Percentiles rank a stretch among this genome's conserved stretches.
These are phyloP conservation scores for Speoplatyrhinus poulsoni DNA, from an alignment of 2,113 vertebrate genomes.

Conservation along the genomic window DNA sequence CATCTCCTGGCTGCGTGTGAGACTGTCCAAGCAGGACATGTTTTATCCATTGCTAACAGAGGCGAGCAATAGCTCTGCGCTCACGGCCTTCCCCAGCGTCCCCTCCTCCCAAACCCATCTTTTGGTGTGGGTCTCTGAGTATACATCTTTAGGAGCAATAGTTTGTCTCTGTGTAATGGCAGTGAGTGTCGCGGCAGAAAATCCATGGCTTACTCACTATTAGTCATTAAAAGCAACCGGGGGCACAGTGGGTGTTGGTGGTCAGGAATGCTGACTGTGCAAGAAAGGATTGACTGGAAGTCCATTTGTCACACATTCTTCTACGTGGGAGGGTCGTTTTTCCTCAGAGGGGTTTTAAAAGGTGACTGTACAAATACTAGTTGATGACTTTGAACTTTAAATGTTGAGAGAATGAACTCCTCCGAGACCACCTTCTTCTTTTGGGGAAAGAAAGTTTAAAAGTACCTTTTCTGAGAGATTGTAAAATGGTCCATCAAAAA, in stretches of 20 bases:
- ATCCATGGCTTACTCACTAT: slow-evolving; percentile 45
- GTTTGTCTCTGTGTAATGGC: slow-evolving; percentile 14
- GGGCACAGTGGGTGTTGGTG: slow-evolving; percentile 13
- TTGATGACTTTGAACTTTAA: slow-evolving; percentile 8
- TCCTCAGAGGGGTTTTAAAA: slow-evolving; percentile 1
- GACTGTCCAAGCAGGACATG: slow-evolving; percentile 42
- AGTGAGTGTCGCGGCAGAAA: slow-evolving; percentile 25
- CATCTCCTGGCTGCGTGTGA: slow-evolving; percentile 4
- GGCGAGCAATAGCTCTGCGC: slow-evolving; percentile 27
- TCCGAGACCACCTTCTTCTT: too few relatives aligned
- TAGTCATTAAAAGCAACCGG: slow-evolving; percentile 47
- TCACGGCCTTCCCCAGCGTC: neutral
- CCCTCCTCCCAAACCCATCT: neutral
- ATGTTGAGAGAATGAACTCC: too few relatives aligned
- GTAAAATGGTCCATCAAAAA: neutral
- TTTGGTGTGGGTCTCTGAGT: slow-evolving; percentile 5
- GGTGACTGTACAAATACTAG: slow-evolving; percentile 18
- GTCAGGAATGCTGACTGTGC: slow-evolving; percentile 45
- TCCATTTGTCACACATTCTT: slow-evolving; percentile 40
- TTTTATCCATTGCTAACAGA: slow-evolving; percentile 34
- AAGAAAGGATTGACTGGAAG: slow-evolving; percentile 34
- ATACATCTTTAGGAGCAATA: slow-evolving; percentile 10
- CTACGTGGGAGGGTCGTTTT: slow-evolving; percentile 12
- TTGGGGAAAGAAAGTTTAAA: too few relatives aligned
- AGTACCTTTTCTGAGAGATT: too few relatives aligned